Conservation (phyloP, 2,888 invertebrate genomes). For the Allophyes oxyacanthae region DNA sequence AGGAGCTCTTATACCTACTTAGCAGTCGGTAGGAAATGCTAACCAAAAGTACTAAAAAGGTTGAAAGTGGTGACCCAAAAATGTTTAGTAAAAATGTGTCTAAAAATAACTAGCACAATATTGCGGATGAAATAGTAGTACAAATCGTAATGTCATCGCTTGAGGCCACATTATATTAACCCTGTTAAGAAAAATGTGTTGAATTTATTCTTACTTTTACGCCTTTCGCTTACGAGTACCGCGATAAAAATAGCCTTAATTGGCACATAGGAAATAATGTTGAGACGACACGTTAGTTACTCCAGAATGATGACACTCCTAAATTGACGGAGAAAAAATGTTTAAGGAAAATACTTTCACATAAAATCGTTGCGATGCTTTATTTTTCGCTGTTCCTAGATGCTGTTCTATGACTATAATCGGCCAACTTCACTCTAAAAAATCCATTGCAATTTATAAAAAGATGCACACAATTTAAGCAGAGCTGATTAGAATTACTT, state of each 20-base stretch:
- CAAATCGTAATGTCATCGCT: not conserved
- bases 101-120: not conserved
- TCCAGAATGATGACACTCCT: not conserved
- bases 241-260: constrained; percentile 6
- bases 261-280: too few species aligned
- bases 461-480: too few species aligned
- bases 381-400: too few species aligned
- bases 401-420: too few species aligned
- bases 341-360: not conserved
- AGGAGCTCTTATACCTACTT: too few species aligned
- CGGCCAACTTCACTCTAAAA: too few species aligned
- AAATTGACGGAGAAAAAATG: not conserved
- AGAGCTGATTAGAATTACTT: too few species aligned
- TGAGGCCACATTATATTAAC: not conserved
- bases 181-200: constrained; percentile 3
- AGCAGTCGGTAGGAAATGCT: not conserved
- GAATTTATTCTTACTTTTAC: constrained; percentile 9
- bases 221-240: constrained; percentile 2
- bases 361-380: too few species aligned
- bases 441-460: too few species aligned
- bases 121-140: not conserved
- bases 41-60: constrained; percentile 1
- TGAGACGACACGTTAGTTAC: too few species aligned
- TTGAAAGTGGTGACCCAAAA: not conserved
- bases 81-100: not conserved